Conservation (phyloP, 1,140 invertebrate genomes). For the Pissodes strobi region DNA sequence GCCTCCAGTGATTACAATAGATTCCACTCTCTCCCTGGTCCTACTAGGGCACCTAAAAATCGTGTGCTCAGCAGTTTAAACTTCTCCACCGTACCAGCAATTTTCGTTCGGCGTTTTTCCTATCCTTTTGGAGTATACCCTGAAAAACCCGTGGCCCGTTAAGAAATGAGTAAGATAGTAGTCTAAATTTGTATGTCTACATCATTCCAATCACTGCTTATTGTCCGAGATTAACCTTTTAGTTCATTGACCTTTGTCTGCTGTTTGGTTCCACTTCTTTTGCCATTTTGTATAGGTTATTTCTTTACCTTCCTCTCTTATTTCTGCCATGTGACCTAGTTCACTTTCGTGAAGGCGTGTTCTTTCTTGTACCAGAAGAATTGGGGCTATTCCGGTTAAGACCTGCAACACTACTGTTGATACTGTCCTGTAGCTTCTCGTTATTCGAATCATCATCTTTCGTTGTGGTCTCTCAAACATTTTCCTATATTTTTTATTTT, state of each 20-base stretch:
- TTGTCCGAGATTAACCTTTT: slow-evolving; percentile 13
- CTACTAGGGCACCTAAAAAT: background rate
- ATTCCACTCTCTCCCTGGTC: too few relatives aligned
- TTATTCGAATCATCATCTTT: slow-evolving; percentile 13
- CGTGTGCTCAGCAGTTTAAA: background rate
- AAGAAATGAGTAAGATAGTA: slow-evolving; percentile 32
- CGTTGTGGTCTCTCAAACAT: slow-evolving; percentile 34
- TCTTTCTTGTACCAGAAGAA: slow-evolving; percentile 26
- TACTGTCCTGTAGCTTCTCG: slow-evolving; percentile 38
- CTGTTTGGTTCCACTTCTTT: background rate
- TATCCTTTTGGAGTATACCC: slow-evolving; percentile 8
- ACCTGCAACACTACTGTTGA: slow-evolving; percentile 39
- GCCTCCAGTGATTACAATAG: too few relatives aligned
- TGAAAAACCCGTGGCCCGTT: slow-evolving; percentile 27
- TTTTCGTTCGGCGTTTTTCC: background rate
- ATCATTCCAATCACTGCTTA: background rate
- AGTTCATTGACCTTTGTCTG: background rate
- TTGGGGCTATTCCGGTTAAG: slow-evolving; percentile 31
- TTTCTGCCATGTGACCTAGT: background rate
- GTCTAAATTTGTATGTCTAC: slow-evolving; percentile 4
- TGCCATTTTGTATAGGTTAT: background rate
- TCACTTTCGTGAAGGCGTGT: too few relatives aligned
- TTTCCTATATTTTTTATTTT: slow-evolving; percentile 30
- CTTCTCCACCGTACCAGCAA: background rate
- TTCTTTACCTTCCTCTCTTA: background rate